Conservation (phyloP, 2,113 vertebrate genomes). For the Barbus barbus region DNA sequence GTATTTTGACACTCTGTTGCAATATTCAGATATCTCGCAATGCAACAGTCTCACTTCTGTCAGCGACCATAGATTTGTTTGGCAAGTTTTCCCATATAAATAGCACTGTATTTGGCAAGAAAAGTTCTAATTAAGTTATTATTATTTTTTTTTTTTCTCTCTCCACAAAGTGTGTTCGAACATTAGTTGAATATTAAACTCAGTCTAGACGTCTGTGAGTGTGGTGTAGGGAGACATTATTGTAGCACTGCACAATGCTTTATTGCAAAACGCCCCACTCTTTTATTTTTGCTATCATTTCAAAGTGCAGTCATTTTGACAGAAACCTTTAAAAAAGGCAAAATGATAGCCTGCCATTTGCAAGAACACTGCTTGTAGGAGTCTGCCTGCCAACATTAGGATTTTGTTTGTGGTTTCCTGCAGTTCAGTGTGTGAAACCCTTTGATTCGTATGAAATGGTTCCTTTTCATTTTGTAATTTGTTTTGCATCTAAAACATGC, state of each 20-base stretch:
- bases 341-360: not conserved
- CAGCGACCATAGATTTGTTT: slow-evolving; percentile 29
- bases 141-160: no score
- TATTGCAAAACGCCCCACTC: not conserved
- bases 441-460: not conserved
- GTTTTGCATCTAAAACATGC: not conserved
- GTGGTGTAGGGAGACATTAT: not conserved
- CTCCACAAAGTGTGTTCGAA: no score
- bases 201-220: no score
- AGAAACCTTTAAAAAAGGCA: not conserved
- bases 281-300: not conserved
- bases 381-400: no score
- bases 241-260: not conserved
- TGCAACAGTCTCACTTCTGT: not conserved
- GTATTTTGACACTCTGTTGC: slow-evolving; percentile 9
- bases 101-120: not conserved
- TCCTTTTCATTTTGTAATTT: not conserved
- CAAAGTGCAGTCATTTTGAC: not conserved
- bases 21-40: slow-evolving; percentile 21
- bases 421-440: not conserved
- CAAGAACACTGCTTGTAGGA: not conserved
- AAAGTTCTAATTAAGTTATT: slow-evolving; percentile 22
- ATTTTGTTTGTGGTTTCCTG: not conserved
- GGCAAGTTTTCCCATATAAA: slow-evolving; percentile 10
- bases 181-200: no score